A percentile compares a stretch with the other conserved stretches of the same genome.
phyloP scores from a whole-genome alignment of 2,797 vertebrate genomes.

The Sebastolobus alascanus region DNA sequence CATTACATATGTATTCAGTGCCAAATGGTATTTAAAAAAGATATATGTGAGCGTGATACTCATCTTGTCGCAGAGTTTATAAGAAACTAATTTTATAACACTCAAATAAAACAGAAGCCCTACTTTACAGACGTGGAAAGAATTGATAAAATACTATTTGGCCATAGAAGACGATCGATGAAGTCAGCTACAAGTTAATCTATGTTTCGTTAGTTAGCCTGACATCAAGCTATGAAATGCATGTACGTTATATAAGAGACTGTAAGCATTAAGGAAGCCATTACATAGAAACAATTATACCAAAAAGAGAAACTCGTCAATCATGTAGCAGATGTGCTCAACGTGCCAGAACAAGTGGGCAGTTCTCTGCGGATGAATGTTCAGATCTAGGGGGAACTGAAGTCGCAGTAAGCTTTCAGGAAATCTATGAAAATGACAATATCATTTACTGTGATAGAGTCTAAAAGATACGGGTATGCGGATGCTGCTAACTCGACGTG shows the following conservation, averaged over 20 bases:
- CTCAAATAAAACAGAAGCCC: not conserved
- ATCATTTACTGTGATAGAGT: not conserved
- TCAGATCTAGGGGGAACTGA: not conserved
- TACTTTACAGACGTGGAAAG: not conserved
- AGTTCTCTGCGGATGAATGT: constrained; percentile 8
- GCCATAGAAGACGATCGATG: not conserved
- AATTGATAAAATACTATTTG: not conserved
- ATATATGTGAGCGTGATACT: not conserved
- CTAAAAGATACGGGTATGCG: not conserved
- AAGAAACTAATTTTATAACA: not conserved
- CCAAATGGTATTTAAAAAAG: not conserved
- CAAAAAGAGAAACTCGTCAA: not conserved
- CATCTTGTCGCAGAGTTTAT: not conserved
- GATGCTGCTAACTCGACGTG: not conserved
- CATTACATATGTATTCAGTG: not conserved
- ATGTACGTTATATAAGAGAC: not conserved
- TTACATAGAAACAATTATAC: constrained; percentile 7
- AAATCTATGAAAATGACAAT: not conserved
- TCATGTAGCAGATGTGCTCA: constrained; percentile 3
- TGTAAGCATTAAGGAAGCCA: not conserved
- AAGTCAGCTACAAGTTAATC: not conserved
- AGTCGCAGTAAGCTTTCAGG: not conserved
- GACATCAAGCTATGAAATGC: not conserved
- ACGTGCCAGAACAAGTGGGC: constrained; percentile 1
- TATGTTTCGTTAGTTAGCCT: not conserved